These are phyloP conservation scores for Paedocypris sp. DNA, from an alignment of 2,113 vertebrate species.

Conservation along the genomic window DNA sequence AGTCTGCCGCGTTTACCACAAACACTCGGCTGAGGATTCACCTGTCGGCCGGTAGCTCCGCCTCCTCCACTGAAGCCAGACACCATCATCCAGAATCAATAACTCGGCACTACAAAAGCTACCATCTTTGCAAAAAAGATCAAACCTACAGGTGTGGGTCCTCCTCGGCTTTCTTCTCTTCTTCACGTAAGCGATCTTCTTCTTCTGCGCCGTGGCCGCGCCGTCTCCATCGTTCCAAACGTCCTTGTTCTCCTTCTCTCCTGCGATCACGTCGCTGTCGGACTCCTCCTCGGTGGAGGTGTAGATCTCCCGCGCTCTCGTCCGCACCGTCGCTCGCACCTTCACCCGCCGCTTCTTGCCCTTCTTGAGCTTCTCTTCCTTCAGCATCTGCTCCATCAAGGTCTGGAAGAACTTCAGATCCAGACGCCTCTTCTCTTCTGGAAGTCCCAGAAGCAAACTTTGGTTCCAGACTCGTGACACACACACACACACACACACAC, in stretches of 20 bases:
- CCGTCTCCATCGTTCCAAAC: slow-evolving; percentile 41
- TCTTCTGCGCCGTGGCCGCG: slow-evolving; percentile 43
- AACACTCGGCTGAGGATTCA: too few species aligned
- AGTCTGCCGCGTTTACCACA: too few species aligned
- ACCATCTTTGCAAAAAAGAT: too few species aligned
- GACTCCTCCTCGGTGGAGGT: slow-evolving; percentile 34
- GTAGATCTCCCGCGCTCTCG: slow-evolving; percentile 7
- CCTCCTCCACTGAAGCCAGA: too few species aligned
- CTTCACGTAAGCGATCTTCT: slow-evolving; percentile 41
- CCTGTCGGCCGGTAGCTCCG: too few species aligned
- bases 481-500: too few species aligned
- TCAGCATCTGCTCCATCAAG: slow-evolving; percentile 77
- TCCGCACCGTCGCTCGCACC: slow-evolving; percentile 1
- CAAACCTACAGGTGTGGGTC: too few species aligned
- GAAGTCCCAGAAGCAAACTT: slow-evolving; percentile 48
- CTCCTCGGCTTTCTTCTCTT: slow-evolving; percentile 24
- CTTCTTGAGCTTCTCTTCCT: slow-evolving; percentile 70
- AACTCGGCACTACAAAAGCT: too few species aligned
- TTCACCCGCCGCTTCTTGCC: slow-evolving; percentile 55
- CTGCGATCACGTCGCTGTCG: slow-evolving; percentile 46
- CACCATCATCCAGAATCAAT: too few species aligned
- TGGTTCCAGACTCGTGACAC: too few species aligned
- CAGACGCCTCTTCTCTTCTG: slow-evolving; percentile 80
- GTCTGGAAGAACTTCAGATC: slow-evolving; percentile 86
- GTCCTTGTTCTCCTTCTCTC: slow-evolving; percentile 73